Evolutionary conservation across 2,113 vertebrate genomes (phyloP).

Genomic region (Zosterops japonicus): DNA sequence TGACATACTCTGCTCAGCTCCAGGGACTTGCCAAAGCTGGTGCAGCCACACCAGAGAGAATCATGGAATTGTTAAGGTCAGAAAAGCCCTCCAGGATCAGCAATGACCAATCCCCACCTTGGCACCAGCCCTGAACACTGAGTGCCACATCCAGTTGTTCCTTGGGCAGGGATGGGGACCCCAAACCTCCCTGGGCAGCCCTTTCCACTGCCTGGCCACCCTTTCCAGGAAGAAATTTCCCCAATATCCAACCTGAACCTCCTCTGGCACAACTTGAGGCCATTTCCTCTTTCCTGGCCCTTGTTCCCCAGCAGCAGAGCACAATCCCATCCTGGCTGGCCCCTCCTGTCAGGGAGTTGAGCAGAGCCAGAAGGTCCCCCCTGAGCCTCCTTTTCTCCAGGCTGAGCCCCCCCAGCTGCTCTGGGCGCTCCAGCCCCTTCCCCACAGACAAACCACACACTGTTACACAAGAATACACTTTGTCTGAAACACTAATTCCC

Average conservation of each 20-base stretch:
- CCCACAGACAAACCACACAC: not conserved
- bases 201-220: too few relatives aligned
- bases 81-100: not conserved
- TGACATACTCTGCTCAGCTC: not conserved
- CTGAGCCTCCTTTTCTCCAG: not conserved
- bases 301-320: not conserved
- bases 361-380: not conserved
- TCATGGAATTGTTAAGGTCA: not conserved
- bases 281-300: fast-evolving
- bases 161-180: not conserved
- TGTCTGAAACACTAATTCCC: not conserved
- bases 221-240: not conserved
- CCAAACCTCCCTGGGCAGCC: not conserved
- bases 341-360: not conserved
- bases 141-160: not conserved
- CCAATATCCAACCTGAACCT: not conserved
- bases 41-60: not conserved
- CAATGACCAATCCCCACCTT: not conserved
- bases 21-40: not conserved
- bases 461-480: not conserved
- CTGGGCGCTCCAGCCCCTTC: not conserved
- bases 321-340: fast-evolving
- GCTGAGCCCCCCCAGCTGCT: not conserved
- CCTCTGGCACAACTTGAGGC: not conserved
- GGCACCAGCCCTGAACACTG: not conserved